A percentile compares a stretch with the other conserved stretches of the same genome.
Conservation (phyloP, 1,140 invertebrate genomes). For the Sitobion miscanthi region DNA sequence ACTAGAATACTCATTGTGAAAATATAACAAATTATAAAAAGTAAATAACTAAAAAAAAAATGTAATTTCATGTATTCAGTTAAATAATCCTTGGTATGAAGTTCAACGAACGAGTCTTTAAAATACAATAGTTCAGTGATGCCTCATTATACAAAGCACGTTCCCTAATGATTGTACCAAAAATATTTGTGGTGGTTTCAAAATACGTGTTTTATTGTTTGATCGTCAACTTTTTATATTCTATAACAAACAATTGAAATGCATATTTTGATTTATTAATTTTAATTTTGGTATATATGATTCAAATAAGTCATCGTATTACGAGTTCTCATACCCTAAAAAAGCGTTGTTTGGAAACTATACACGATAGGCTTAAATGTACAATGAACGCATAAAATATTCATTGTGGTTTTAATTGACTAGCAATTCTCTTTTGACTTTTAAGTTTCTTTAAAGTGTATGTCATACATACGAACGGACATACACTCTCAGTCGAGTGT, state of each 20-base stretch:
- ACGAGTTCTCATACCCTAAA: neutral
- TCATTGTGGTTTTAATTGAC: neutral
- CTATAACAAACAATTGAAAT: neutral
- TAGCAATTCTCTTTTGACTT: neutral
- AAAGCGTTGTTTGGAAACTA: neutral
- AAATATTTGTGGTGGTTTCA: neutral
- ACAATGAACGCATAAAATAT: neutral
- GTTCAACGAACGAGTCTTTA: conserved; percentile 33
- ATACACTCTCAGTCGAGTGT: neutral
- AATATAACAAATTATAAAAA: neutral
- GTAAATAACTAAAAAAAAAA: neutral
- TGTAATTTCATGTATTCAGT: neutral
- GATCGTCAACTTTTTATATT: neutral
- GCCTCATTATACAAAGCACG: conserved; percentile 14
- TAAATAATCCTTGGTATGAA: neutral
- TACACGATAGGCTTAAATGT: neutral
- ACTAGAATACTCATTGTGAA: neutral
- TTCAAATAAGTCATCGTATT: neutral
- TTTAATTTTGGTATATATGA: neutral
- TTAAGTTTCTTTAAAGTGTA: neutral
- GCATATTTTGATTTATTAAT: neutral
- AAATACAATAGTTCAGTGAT: conserved; percentile 14
- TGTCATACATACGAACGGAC: neutral
- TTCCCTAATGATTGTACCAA: neutral
- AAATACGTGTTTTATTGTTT: neutral